Evolutionary conservation across 2,113 vertebrate species (phyloP), one percentile per base, ranked within the genome.

Genomic region (Clarias gariepinus): DNA sequence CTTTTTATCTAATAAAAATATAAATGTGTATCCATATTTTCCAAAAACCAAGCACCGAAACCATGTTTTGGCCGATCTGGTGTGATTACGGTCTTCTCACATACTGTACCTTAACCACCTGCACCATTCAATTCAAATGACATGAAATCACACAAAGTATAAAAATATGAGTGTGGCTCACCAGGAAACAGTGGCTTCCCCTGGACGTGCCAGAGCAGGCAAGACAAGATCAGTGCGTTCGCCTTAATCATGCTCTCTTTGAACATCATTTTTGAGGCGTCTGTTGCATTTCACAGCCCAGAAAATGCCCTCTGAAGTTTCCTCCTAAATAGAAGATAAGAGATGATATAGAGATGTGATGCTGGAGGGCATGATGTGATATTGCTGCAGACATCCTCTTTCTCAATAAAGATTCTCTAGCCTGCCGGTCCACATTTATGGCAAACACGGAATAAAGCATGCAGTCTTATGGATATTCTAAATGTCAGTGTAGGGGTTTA

Each of bases 121-220:
- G 33, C 18, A 41, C 8, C 19, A 41, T 52, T 76, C 21, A 76
- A 28, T 55, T 78, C 47, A 78, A 78, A 78, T 16, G 2, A 78
- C 15, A 30, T 18, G 3, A 33, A 79, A 58, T 18, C 55, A 58
- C 74, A 13, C 25, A 77, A 77, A 28, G 4, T 79, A 30, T 79
- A 33, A 79, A 79, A 21, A 69, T 47, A 79, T 13, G 47, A 82
- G 52, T 16, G 21, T 41, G 7, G 89, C 92, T 92, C 81, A 95
- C 95, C 95, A 1, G 95, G 94, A 91, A 95, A 94, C 1, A 83
- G 61, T 23, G 91, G 89, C 64, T 93, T 94, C 21, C 85, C 91
- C 25, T 74, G 41, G 53, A 85, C 87, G 47, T 53, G 82, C 11
- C 58, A 79, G 36, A 92, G 53, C 80, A 94, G 69, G 88, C 85